Conservation (phyloP, 2,888 invertebrate genomes). For the Lochmaea crataegi region DNA sequence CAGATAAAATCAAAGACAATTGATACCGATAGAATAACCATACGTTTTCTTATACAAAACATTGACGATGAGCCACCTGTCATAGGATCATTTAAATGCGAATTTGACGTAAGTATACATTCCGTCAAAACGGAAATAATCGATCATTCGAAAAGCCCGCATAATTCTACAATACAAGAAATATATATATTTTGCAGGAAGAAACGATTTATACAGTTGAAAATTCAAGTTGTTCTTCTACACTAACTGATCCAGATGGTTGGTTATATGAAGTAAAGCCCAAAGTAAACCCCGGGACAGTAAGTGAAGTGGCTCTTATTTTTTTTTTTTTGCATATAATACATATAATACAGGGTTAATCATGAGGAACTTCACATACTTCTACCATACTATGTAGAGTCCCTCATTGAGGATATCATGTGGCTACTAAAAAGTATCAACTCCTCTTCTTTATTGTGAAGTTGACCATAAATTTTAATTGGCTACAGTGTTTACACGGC, state of each 20-base stretch:
- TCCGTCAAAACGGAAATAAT: too few species aligned
- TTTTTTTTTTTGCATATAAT: too few species aligned
- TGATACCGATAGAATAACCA: not conserved
- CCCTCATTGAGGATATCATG: too few species aligned
- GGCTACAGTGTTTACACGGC: too few species aligned
- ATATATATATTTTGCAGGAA: conserved; percentile 47
- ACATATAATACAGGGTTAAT: too few species aligned
- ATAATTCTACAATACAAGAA: too few species aligned
- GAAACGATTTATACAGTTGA: conserved; percentile 41
- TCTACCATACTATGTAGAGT: too few species aligned
- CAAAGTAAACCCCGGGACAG: not conserved
- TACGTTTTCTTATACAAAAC: conserved; percentile 15
- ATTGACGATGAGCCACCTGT: conserved; percentile 29
- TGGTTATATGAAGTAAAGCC: conserved; percentile 45
- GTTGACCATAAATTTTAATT: too few species aligned
- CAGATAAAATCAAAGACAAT: not conserved
- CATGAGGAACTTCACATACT: too few species aligned
- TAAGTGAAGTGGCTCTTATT: too few species aligned
- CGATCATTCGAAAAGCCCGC: not conserved
- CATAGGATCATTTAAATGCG: conserved; percentile 13
- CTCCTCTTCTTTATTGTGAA: too few species aligned
- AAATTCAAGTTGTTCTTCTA: conserved; percentile 45
- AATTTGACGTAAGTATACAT: conserved; percentile 25
- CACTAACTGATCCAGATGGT: conserved; percentile 52
- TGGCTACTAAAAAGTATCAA: too few species aligned